Evolutionary conservation across 1,140 invertebrate species (phyloP).

Genomic region (Phocides pigmalion): DNA sequence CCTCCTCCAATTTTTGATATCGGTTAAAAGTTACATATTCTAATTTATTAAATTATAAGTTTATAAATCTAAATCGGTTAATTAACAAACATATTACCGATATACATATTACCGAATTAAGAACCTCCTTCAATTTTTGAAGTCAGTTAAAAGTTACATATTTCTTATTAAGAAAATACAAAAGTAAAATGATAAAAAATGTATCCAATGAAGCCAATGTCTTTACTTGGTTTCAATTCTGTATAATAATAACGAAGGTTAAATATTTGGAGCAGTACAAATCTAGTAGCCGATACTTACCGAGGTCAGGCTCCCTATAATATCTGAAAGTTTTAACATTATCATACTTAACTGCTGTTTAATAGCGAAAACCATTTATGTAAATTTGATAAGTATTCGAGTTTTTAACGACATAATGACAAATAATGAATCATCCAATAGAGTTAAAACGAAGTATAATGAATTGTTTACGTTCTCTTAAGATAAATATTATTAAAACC

Average conservation of each 20-base stretch:
- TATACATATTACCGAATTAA: no score
- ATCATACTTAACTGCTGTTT: constrained; percentile 10
- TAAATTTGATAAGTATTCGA: constrained; percentile 8
- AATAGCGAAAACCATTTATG: constrained; percentile 11
- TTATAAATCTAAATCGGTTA: no score
- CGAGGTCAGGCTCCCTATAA: constrained; percentile 4
- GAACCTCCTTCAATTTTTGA: no score
- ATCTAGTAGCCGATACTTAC: neutral
- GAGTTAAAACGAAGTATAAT: no score
- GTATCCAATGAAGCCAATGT: neutral
- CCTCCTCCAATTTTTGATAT: no score
- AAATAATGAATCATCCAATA: neutral
- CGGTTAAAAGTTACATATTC: no score
- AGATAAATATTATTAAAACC: no score
- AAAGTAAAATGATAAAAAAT: neutral
- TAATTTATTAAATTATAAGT: no score
- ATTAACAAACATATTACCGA: no score
- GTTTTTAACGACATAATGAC: constrained; percentile 20
- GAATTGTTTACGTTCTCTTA: no score
- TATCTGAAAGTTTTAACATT: constrained; percentile 21
- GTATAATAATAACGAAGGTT: constrained; percentile 11
- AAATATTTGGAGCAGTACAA: constrained; percentile 12
- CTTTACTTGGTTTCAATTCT: constrained; percentile 3
- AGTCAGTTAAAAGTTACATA: no score
- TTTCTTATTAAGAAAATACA: no score